Evolutionary conservation across 2,888 invertebrate genomes (phyloP), one percentile per base, ranked within the genome.

Genomic region (Drosophila merina): DNA sequence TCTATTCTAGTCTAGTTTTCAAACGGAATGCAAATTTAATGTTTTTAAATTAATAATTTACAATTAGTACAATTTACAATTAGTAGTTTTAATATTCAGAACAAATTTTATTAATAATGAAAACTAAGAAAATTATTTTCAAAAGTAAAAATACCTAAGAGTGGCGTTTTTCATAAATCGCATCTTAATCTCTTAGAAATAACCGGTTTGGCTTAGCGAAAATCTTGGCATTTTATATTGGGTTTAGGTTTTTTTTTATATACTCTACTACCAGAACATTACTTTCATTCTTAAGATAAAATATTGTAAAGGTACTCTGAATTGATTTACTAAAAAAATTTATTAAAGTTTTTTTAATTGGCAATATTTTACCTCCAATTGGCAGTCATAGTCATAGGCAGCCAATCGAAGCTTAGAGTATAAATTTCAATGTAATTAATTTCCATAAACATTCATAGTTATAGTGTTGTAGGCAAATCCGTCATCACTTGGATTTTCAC

Each of bases 361-460:
- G 20, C 1, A 20, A 20, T 20, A 20, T 20, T 20, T 20, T 20
- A 1, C 20, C 20, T 20, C 20, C 2, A 20, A 20, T 20, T 20
- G 20, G 2, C 1, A 28, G 28, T 28, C 28, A 28, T 28, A 4
- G 4, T 28, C 4, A 4, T 4, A 28, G 5, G 28, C 28, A n/a
- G n/a, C n/a, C 5, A n/a, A 6, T 5, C n/a, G 6, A 36, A 36
- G n/a, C 36, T 4, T 36, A 36, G 36, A n/a, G n/a, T 14, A n/a
- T n/a, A 4, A 44, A 28, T 14, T 14, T 52, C 14, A 10, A 14
- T n/a, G n/a, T 36, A n/a, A 36, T 10, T 10, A 12, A n/a, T n/a
- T 36, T 36, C 36, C n/a, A 45, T 30, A 36, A 31, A 57, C 7
- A 33, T 20, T 59, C 9, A 28, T 28, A 9, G 6, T 9, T 59